These are phyloP conservation scores for Mycetomoellerius zeteki DNA, from an alignment of 1,140 invertebrate genomes.

Conservation along the genomic window DNA sequence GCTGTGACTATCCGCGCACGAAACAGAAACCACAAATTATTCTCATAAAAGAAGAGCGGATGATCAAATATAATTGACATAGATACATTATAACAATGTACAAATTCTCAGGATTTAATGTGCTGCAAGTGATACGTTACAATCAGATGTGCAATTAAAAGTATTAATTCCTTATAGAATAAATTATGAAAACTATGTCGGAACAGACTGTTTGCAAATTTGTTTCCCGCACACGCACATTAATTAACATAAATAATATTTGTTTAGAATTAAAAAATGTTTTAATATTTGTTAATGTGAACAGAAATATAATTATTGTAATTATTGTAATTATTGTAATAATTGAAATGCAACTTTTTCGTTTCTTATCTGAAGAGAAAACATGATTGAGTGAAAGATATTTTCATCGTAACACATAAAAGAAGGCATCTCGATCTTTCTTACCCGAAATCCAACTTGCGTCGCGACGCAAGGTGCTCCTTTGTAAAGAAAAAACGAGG, in stretches of 20 bases:
- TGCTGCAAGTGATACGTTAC: slow-evolving; percentile 7
- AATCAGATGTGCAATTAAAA: slow-evolving; percentile 17
- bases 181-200: slow-evolving; percentile 2
- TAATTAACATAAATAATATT: not conserved
- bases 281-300: not conserved
- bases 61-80: slow-evolving; percentile 61
- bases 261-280: not conserved
- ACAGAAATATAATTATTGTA: not conserved
- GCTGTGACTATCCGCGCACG: slow-evolving; percentile 50
- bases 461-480: slow-evolving; percentile 34
- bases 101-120: slow-evolving; percentile 45
- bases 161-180: not conserved
- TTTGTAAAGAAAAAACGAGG: slow-evolving; percentile 25
- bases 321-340: not conserved
- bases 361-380: not conserved
- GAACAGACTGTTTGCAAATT: slow-evolving; percentile 1
- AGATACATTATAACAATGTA: slow-evolving; percentile 55
- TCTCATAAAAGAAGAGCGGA: slow-evolving; percentile 46
- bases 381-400: not conserved
- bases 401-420: not conserved
- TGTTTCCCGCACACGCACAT: no score
- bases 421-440: slow-evolving; percentile 24
- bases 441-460: slow-evolving; percentile 8
- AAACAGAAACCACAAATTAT: slow-evolving; percentile 64
- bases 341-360: not conserved